phyloP scores from a whole-genome alignment of 2,113 vertebrate species.

The Sigmodon hispidus region DNA sequence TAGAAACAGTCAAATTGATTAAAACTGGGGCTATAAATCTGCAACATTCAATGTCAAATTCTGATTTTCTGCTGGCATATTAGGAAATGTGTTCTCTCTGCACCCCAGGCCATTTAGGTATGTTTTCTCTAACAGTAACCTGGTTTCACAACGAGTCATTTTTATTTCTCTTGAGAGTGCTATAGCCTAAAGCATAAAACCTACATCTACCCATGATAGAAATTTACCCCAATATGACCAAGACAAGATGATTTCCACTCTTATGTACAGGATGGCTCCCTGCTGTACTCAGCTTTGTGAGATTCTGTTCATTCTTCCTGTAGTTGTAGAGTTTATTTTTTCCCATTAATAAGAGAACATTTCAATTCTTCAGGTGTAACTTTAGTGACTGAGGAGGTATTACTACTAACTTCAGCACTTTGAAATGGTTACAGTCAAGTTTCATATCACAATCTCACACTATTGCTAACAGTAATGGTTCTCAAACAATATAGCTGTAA shows the following conservation, averaged over 20 bases:
- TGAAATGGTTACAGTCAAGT: conserved; percentile 76
- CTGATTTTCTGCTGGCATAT: conserved; percentile 53
- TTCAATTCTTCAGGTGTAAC: conserved; percentile 79
- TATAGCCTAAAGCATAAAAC: conserved; percentile 59
- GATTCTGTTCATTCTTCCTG: conserved; percentile 62
- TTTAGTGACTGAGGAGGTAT: conserved; percentile 74
- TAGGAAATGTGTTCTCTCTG: conserved; percentile 43
- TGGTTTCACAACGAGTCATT: conserved; percentile 39
- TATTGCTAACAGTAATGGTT: conserved; percentile 68
- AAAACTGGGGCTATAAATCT: background rate
- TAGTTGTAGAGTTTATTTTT: conserved; percentile 66
- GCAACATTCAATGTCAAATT: conserved; percentile 46
- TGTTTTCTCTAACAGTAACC: conserved; percentile 37
- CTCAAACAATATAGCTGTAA: conserved; percentile 65
- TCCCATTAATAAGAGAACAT: conserved; percentile 78
- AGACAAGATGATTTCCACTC: conserved; percentile 70
- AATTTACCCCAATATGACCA: conserved; percentile 68
- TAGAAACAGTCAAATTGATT: conserved; percentile 62
- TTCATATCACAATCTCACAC: conserved; percentile 70
- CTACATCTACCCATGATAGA: conserved; percentile 61
- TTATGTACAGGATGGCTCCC: conserved; percentile 41
- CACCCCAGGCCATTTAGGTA: conserved; percentile 43
- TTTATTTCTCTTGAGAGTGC: conserved; percentile 57
- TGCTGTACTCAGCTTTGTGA: conserved; percentile 71
- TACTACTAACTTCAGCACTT: conserved; percentile 70